Evolutionary conservation across 2,113 vertebrate species (phyloP).

Genomic region (Tautogolabrus adspersus): DNA sequence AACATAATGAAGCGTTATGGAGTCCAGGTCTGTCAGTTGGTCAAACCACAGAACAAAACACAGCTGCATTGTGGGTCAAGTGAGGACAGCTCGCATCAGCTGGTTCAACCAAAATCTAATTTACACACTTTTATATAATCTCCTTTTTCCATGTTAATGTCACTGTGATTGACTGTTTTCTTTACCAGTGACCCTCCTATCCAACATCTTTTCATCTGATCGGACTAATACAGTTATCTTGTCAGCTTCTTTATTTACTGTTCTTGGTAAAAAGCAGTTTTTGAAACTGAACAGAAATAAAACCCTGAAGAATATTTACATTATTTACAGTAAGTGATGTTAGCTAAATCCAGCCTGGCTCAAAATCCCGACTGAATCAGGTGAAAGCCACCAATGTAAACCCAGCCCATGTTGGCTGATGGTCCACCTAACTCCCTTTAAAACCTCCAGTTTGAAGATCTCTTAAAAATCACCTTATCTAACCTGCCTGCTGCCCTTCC

Average conservation of each 20-base stretch:
- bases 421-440: too few species aligned
- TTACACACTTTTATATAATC: constrained; percentile 54
- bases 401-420: too few species aligned
- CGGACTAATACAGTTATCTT: not conserved
- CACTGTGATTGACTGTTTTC: constrained; percentile 36
- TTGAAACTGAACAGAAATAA: not conserved
- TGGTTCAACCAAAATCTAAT: constrained; percentile 48
- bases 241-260: not conserved
- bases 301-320: too few species aligned
- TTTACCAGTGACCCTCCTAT: constrained; percentile 41
- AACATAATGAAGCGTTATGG: constrained; percentile 46
- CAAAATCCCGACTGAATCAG: too few species aligned
- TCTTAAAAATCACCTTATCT: too few species aligned
- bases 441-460: too few species aligned
- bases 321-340: too few species aligned
- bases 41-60: constrained; percentile 37
- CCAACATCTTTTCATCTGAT: constrained; percentile 5
- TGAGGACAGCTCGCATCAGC: constrained; percentile 62
- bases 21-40: constrained; percentile 48
- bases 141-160: constrained; percentile 32
- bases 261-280: not conserved
- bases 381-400: too few species aligned
- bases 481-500: too few species aligned
- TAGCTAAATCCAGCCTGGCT: too few species aligned
- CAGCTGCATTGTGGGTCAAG: constrained; percentile 55